Base-by-base conservation (phyloP, 1,140 invertebrate genomes). In the Aphaenogaster ashmeadi region DNA sequence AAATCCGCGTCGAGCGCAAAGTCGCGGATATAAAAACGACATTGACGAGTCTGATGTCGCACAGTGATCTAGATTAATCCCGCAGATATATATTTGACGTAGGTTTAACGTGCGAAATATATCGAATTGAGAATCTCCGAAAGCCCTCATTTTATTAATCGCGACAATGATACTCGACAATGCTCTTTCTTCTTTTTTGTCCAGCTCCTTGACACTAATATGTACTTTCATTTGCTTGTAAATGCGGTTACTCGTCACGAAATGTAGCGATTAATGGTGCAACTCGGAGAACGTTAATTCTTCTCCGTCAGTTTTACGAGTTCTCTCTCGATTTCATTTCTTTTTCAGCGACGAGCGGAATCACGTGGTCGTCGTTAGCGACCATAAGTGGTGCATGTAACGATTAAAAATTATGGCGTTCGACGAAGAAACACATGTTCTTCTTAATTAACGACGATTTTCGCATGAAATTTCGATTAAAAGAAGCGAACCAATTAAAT, bases 211-310 rank as follows among this genome's bases (percentile, higher is more conserved):
- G 36, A 15, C 18, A 21, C 11, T 44, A 50, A 36, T 33, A 36
- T 13, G 58, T 9, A 64, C 27, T 9, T 79, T 79, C 18, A 64
- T 79, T 64, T 79, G 44, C 58, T 79, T 60, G 77, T 62, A 66
- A 79, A 66, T 13, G 60, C 60, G 62, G 52, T 79, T 66, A 52
- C 60, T 36, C 58, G 60, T 64, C 27, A 13, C 41, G 60, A 66
- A 66, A 79, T 52, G 27, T 66, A 38, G 33, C 41, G 15, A 18
- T 27, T 79, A 66, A 66, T 79, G 77, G 44, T 18, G 18, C 75
- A 44, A 66, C 44, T 50, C 13, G 60, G 5, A 52, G 60, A 79
- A 66, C 44, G 33, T 9, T n/a, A 47, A 47, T 66, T 77, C 38
- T 79, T 52, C n/a, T 52, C 36, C 11, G 18, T 11, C 27, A 52